Conservation (phyloP, 2,113 vertebrate genomes). For the Thoracochromis brauschi region DNA sequence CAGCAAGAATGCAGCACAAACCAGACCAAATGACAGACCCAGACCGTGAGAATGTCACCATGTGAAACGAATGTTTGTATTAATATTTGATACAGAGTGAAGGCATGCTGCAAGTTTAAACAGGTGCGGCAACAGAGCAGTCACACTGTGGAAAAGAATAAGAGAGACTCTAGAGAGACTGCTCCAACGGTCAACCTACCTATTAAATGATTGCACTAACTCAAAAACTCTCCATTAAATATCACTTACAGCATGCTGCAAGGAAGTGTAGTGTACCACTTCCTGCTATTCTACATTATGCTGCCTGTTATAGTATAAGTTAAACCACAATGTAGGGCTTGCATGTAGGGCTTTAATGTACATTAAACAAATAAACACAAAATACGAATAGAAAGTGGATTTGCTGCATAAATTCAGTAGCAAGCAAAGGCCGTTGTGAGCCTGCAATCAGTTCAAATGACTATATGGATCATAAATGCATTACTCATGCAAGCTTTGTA, state of each 20-base stretch:
- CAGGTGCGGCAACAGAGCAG: not conserved
- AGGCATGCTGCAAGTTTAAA: not conserved
- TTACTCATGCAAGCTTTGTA: not conserved
- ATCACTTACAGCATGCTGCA: not conserved
- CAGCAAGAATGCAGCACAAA: not conserved
- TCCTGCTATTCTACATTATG: not conserved
- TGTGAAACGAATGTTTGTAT: slow-evolving; percentile 23
- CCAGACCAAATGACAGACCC: not conserved
- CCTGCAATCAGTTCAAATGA: not conserved
- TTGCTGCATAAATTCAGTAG: not conserved
- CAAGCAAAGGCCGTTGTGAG: not conserved
- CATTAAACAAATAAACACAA: not conserved
- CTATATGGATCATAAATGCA: not conserved
- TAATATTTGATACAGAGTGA: slow-evolving; percentile 19
- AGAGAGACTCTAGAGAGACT: not conserved
- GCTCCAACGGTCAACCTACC: not conserved
- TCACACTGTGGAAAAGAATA: not conserved
- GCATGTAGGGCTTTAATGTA: not conserved
- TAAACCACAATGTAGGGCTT: not conserved
- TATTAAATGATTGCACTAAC: not conserved
- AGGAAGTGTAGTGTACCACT: not conserved
- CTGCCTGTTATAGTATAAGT: not conserved
- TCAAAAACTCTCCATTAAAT: not conserved
- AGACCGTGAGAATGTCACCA: not conserved
- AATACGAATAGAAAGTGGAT: not conserved